Percentiles rank a stretch among this genome's conserved stretches.
These are phyloP conservation scores for Nycticryphes semicollaris DNA, from an alignment of 2,113 vertebrate genomes.

Conservation along the genomic window DNA sequence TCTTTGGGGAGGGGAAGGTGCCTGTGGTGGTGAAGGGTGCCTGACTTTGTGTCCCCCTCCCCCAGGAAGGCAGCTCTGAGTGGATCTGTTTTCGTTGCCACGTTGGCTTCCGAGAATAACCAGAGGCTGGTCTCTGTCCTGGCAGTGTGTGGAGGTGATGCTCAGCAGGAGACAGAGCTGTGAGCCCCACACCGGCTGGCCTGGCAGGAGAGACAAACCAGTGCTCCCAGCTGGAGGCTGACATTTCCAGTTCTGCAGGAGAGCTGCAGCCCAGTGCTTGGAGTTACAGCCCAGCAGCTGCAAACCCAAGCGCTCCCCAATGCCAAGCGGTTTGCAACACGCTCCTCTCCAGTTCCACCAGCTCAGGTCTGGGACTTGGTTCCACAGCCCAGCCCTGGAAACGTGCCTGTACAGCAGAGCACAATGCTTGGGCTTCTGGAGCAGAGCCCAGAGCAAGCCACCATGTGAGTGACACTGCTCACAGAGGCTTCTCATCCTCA, in stretches of 20 bases:
- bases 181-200: not conserved
- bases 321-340: accelerated
- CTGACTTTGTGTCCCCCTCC: not conserved
- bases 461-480: not conserved
- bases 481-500: not conserved
- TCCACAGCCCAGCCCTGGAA: not conserved
- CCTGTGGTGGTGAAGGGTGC: not conserved
- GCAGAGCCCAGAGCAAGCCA: not conserved
- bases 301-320: accelerated
- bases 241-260: not conserved
- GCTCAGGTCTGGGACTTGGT: not conserved
- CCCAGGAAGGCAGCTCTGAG: not conserved
- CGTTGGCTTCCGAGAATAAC: not conserved
- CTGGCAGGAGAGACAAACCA: not conserved
- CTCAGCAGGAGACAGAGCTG: not conserved
- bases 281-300: not conserved
- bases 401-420: not conserved
- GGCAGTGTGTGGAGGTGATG: not conserved
- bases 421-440: not conserved
- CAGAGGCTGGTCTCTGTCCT: not conserved
- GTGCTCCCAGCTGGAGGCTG: not conserved
- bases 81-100: not conserved
- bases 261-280: not conserved
- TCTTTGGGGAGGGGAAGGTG: not conserved
- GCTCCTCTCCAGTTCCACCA: not conserved